Evolutionary conservation across 2,888 invertebrate genomes (phyloP).

Genomic region (Machimus atricapillus): DNA sequence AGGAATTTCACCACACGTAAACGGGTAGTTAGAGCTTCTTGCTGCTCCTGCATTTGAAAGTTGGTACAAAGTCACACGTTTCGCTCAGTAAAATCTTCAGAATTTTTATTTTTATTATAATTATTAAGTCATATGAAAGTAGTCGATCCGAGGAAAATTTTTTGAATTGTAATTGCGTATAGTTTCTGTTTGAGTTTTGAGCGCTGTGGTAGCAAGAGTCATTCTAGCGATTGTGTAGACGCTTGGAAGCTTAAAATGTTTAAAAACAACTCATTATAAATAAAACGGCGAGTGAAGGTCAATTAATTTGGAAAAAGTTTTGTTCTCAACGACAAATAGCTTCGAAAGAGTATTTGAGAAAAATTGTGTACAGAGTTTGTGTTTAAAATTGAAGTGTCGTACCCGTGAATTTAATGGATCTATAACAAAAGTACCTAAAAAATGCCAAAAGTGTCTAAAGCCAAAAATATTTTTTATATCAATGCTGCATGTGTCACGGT

Average conservation of each 20-base stretch:
- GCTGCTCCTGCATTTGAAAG: constrained; percentile 5
- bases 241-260: not conserved
- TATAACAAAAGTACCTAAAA: not conserved
- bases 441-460: not conserved
- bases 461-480: constrained; percentile 21
- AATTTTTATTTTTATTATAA: constrained; percentile 28
- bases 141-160: constrained; percentile 20
- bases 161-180: constrained; percentile 7
- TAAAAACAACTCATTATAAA: constrained; percentile 19
- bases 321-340: not conserved
- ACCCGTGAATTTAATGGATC: not conserved
- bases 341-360: not conserved
- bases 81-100: not conserved
- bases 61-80: constrained; percentile 11
- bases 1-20: constrained; percentile 14
- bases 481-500: not conserved
- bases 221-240: not conserved
- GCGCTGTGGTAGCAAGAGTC: constrained; percentile 19
- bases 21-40: not conserved
- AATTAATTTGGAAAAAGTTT: constrained; percentile 8
- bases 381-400: not conserved
- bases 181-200: constrained; percentile 45
- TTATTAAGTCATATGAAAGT: constrained; percentile 31
- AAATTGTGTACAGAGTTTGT: constrained; percentile 14
- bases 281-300: constrained; percentile 18